A percentile compares a stretch with the other conserved stretches of the same genome.
phyloP scores from a whole-genome alignment of 30 jellyfish, hydroid and myxozoan species.

The Aurelia sp. region DNA sequence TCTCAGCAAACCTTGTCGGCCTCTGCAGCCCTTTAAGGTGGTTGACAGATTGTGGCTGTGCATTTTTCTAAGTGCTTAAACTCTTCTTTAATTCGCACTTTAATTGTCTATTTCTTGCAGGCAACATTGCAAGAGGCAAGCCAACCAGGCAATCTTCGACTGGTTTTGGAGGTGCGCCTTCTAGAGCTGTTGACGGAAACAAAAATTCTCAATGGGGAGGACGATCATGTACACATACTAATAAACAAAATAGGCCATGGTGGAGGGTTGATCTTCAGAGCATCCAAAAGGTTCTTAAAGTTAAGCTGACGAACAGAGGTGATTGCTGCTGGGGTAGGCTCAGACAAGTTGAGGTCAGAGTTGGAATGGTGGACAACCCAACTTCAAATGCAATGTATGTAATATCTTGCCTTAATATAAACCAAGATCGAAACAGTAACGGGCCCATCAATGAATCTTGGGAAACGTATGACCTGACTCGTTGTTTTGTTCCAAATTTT shows the following conservation, averaged over 20 bases:
- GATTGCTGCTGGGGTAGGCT: conserved; percentile 63
- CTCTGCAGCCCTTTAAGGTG: too few species aligned
- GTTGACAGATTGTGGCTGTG: too few species aligned
- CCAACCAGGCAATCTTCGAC: conserved; percentile 62
- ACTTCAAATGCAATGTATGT: conserved; percentile 13
- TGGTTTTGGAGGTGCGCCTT: conserved; percentile 41
- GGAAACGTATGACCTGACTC: too few species aligned
- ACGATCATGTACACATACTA: conserved; percentile 61
- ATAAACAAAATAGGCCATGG: conserved; percentile 52
- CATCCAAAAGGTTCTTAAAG: conserved; percentile 29
- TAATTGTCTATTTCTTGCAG: not conserved
- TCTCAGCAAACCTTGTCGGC: too few species aligned
- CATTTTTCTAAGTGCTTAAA: not conserved
- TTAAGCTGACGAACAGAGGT: conserved; percentile 50
- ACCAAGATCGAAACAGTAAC: too few species aligned
- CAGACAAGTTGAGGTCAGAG: conserved; percentile 49
- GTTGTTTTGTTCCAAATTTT: too few species aligned
- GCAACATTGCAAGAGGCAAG: conserved; percentile 61
- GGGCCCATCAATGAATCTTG: too few species aligned
- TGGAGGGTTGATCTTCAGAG: conserved; percentile 66
- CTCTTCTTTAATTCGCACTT: too few species aligned
- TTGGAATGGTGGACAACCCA: conserved; percentile 49
- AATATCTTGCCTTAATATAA: too few species aligned
- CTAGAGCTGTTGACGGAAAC: conserved; percentile 67
- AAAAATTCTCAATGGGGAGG: conserved; percentile 45